phyloP scores from a whole-genome alignment of 2,888 invertebrate species.

The Lymantria monacha region DNA sequence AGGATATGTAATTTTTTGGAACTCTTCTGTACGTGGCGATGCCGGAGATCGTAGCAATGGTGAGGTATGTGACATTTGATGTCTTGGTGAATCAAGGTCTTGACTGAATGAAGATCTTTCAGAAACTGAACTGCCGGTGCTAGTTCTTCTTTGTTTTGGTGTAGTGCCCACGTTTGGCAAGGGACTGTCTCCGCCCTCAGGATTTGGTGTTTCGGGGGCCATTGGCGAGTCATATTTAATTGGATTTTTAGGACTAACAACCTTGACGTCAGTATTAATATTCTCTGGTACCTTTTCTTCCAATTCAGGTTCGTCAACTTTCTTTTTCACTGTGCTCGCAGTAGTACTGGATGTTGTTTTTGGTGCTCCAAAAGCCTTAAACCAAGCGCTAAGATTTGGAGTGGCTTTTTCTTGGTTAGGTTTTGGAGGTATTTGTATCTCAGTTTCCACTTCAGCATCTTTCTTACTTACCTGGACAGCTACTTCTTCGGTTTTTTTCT shows the following conservation, averaged over 20 bases:
- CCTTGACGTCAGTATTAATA: conserved; percentile 49
- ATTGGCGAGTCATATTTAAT: conserved; percentile 67
- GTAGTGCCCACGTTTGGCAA: conserved; percentile 55
- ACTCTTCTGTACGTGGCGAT: conserved; percentile 88
- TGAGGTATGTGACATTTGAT: conserved; percentile 88
- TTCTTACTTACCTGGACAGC: conserved; percentile 53
- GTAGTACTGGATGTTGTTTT: conserved; percentile 83
- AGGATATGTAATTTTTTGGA: conserved; percentile 86
- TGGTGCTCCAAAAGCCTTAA: conserved; percentile 94
- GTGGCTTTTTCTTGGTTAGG: conserved; percentile 86
- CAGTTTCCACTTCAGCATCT: conserved; percentile 70
- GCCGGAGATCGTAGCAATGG: conserved; percentile 89
- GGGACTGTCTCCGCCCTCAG: conserved; percentile 72
- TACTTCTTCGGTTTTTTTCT: conserved; percentile 46
- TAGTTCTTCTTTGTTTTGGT: conserved; percentile 85
- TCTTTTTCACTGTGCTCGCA: conserved; percentile 77
- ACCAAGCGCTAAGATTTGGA: conserved; percentile 95
- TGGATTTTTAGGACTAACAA: conserved; percentile 54
- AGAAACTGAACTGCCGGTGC: conserved; percentile 90
- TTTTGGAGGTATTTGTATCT: conserved; percentile 54
- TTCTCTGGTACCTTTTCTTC: conserved; percentile 66
- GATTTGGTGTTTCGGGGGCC: conserved; percentile 57
- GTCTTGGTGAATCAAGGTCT: conserved; percentile 88
- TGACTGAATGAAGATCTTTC: conserved; percentile 91
- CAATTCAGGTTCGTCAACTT: conserved; percentile 78